Evolutionary conservation across 1,140 invertebrate species (phyloP), one percentile per base, ranked within the genome.

Genomic region (Rhopalosiphum padi): DNA sequence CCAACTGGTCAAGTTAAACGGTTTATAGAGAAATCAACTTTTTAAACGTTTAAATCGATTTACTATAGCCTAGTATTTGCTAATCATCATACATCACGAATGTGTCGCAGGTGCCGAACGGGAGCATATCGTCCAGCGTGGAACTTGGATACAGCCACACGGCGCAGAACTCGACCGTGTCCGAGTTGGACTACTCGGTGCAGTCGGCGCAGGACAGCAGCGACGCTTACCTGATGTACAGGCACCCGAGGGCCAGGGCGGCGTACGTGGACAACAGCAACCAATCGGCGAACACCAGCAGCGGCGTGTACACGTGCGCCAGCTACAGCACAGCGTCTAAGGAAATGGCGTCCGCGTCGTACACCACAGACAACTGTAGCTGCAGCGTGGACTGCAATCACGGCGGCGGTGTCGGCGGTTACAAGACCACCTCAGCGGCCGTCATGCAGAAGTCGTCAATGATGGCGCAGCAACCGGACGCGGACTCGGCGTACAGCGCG

Each of bases 61-160:
- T 18, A 60, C 25, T 30, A 60, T 55, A 8, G 7, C 7, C 8
- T 9, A 30, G 4, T 15, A 0, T 77, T 77, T n/a, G 15, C 35
- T 83, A 4, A 83, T n/a, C 35, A 37, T 82, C 6, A 51, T 51
- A 18, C 15, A 8, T 37, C 2, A 21, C 15, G 77, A 0, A 37
- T 8, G 41, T 86, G 43, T 15, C 11, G 1, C 18, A 88, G 87
- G 87, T n/a, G 3, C 11, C 96, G 96, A 95, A 95, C 96, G 93
- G 97, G 97, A 95, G 95, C 37, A 97, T 97, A 41, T 97, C 96
- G 25, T 97, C 97, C 91, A 98, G 97, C 94, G 95, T 98, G 94
- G 97, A 98, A 95, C 95, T 98, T 85, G 97, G 97, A 53, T 98
- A 97, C 94, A 97, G 97, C 94, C 97, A 98, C 94, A 98, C 97